Conservation (phyloP, 2,797 vertebrate genomes). For the Chelmon rostratus region DNA sequence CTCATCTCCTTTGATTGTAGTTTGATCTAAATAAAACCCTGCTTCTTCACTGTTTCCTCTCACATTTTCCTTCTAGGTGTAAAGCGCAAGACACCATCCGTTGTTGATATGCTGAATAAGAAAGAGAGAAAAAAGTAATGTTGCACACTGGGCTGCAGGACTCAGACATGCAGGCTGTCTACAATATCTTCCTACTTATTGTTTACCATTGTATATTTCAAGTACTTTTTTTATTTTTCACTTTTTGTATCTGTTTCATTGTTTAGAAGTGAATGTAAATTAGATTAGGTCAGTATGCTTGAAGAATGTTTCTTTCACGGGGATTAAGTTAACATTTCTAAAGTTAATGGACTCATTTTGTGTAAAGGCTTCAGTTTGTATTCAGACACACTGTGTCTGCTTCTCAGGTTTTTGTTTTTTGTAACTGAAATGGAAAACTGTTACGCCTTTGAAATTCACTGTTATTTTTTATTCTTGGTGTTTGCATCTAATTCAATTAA, state of each 20-base stretch:
- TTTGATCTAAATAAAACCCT: background rate
- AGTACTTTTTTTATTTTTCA: background rate
- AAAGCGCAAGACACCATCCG: slow-evolving; percentile 74
- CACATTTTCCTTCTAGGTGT: slow-evolving; percentile 63
- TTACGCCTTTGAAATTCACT: background rate
- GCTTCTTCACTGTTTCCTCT: background rate
- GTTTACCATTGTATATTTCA: no score
- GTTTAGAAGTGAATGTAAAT: background rate
- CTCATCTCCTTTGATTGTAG: no score
- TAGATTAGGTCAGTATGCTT: background rate
- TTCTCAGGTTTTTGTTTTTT: background rate
- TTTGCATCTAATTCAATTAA: slow-evolving; percentile 1
- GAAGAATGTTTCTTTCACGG: background rate
- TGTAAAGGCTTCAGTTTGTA: background rate
- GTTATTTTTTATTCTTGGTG: background rate
- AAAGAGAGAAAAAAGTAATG: slow-evolving; percentile 53
- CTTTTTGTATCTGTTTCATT: background rate
- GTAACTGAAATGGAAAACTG: background rate
- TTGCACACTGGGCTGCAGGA: background rate
- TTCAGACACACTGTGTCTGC: background rate
- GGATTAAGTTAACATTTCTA: background rate
- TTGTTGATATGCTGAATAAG: slow-evolving; percentile 74
- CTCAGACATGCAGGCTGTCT: background rate
- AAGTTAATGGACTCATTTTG: background rate
- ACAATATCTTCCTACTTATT: no score